These are phyloP conservation scores for Amblyjoppa proteus DNA, from an alignment of 2,888 invertebrate species.

Conservation along the genomic window DNA sequence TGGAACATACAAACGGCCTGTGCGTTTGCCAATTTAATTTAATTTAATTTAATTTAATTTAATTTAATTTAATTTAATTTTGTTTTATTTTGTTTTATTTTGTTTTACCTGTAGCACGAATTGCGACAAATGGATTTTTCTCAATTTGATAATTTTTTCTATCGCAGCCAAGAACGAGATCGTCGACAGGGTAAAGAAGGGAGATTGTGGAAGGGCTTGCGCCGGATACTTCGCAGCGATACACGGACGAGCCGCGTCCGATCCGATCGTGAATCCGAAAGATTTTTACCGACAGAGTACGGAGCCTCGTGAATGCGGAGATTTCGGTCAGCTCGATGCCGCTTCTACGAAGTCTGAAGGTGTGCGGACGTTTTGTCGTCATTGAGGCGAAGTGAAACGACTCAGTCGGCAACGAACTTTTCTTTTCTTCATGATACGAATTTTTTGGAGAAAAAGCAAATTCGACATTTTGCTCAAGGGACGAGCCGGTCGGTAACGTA, in stretches of 20 bases:
- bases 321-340: background rate
- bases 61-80: background rate
- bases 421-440: background rate
- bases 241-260: slow-evolving; percentile 88
- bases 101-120: background rate
- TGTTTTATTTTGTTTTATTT: slow-evolving; percentile 2
- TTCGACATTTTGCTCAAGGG: no score
- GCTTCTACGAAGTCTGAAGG: background rate
- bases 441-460: no score
- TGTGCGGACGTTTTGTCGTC: background rate
- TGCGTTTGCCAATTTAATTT: slow-evolving; percentile 77
- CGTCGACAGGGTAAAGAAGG: slow-evolving; percentile 79
- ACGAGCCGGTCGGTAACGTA: no score
- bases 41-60: no score
- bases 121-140: background rate
- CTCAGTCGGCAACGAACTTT: background rate
- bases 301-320: background rate
- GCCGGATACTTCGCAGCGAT: slow-evolving; percentile 92
- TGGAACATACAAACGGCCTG: slow-evolving; percentile 88
- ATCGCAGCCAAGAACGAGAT: slow-evolving; percentile 85
- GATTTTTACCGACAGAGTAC: slow-evolving; percentile 69
- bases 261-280: slow-evolving; percentile 87
- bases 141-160: background rate
- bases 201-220: slow-evolving; percentile 95
- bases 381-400: background rate